Conservation (phyloP, 2,113 vertebrate species). For the Empidonax traillii region DNA sequence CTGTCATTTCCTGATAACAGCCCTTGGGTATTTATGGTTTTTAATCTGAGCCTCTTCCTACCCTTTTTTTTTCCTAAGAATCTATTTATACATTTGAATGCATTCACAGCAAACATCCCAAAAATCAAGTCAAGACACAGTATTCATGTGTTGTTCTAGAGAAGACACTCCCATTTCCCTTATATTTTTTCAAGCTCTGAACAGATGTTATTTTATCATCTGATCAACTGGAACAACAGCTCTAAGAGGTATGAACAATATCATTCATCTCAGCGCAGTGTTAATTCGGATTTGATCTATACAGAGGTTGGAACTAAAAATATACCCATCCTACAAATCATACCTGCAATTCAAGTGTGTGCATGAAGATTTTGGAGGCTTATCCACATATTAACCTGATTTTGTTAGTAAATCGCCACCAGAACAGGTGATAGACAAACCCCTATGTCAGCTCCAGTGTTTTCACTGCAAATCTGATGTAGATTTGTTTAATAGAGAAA, state of each 20-base stretch:
- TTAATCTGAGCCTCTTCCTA: not conserved
- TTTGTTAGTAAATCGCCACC: not conserved
- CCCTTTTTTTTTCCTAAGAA: not conserved
- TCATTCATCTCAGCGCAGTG: not conserved
- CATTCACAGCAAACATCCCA: not conserved
- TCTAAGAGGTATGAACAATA: not conserved
- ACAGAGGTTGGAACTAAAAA: conserved; percentile 1
- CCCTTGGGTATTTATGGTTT: not conserved
- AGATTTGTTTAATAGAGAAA: not conserved
- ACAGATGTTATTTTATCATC: conserved; percentile 2
- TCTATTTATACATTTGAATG: not conserved
- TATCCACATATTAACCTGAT: not conserved
- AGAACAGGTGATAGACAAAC: not conserved
- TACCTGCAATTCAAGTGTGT: not conserved
- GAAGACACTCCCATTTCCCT: not conserved
- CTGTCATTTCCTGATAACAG: not conserved
- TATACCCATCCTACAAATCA: not conserved
- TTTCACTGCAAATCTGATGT: not conserved
- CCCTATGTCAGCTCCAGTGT: not conserved
- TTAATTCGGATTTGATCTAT: not conserved
- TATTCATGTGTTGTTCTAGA: not conserved
- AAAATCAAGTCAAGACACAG: not conserved
- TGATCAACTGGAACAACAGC: not conserved
- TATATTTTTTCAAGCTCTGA: not conserved
- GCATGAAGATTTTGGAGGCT: not conserved